These are phyloP conservation scores for Pteronura brasiliensis DNA, from an alignment of 2,113 vertebrate species.

Conservation along the genomic window DNA sequence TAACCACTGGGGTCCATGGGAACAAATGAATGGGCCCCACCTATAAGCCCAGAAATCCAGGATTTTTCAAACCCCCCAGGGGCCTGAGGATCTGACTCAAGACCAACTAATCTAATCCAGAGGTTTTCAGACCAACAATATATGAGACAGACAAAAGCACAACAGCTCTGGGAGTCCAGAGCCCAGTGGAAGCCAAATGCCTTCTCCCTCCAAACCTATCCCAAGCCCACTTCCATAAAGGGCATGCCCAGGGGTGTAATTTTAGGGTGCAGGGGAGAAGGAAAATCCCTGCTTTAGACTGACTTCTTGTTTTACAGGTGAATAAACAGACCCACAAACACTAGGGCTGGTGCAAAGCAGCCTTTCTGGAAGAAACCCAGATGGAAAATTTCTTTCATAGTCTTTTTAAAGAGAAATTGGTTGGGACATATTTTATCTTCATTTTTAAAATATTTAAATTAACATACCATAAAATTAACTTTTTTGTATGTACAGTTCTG, in stretches of 20 bases:
- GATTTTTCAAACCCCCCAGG: not conserved
- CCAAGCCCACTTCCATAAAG: not conserved
- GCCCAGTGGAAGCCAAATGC: not conserved
- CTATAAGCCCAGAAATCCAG: not conserved
- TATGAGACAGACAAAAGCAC: not conserved
- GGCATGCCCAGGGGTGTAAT: not conserved
- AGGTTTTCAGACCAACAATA: not conserved
- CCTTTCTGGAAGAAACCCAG: not conserved
- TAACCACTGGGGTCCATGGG: not conserved
- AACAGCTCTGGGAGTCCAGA: not conserved
- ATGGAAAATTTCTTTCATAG: not conserved
- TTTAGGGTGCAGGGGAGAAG: not conserved
- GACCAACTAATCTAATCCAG: not conserved
- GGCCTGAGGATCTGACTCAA: not conserved
- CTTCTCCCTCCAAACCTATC: not conserved
- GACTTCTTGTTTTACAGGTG: not conserved
- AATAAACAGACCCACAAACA: not conserved
- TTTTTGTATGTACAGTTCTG: not conserved
- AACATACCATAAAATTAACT: not conserved
- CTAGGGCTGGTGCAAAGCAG: not conserved
- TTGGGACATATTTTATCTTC: not conserved
- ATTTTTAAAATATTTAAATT: not conserved
- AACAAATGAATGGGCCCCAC: not conserved
- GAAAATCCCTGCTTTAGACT: not conserved
- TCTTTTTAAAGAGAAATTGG: not conserved